These are phyloP conservation scores for Sternarchorhynchus goeldii DNA, from an alignment of 2,797 vertebrate species.

Conservation along the genomic window DNA sequence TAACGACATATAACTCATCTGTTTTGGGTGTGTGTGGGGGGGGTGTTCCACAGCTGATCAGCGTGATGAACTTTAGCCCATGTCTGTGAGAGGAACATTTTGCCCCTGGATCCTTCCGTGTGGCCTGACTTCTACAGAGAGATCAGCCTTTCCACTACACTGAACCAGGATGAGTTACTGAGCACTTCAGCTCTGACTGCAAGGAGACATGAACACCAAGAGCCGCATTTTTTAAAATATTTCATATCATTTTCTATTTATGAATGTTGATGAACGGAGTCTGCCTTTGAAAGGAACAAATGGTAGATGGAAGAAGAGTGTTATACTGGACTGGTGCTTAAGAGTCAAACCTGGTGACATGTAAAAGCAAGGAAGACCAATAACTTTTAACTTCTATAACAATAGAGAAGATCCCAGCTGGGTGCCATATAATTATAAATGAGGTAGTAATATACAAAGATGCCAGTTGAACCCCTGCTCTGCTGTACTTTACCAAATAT, in stretches of 20 bases:
- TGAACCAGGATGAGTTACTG: constrained; percentile 58
- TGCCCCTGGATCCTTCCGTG: constrained; percentile 62
- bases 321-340: not conserved
- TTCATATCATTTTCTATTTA: constrained; percentile 58
- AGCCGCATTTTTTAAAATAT: constrained; percentile 58
- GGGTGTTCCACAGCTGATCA: constrained; percentile 65
- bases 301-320: not conserved
- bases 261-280: constrained; percentile 39
- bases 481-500: not conserved
- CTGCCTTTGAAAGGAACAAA: constrained; percentile 18
- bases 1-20: not conserved
- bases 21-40: not conserved
- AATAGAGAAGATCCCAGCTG: too few relatives aligned
- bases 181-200: constrained; percentile 37
- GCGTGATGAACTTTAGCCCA: constrained; percentile 90
- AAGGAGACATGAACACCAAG: constrained; percentile 42
- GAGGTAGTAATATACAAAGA: too few relatives aligned
- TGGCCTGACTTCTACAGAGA: constrained; percentile 62
- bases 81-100: constrained; percentile 56
- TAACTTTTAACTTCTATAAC: too few relatives aligned
- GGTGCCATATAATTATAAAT: too few relatives aligned
- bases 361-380: too few relatives aligned
- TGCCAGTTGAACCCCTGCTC: not conserved
- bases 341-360: too few relatives aligned
- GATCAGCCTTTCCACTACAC: constrained; percentile 61